Conservation (phyloP, 2,888 invertebrate genomes). For the Ferdinandea cuprea region DNA sequence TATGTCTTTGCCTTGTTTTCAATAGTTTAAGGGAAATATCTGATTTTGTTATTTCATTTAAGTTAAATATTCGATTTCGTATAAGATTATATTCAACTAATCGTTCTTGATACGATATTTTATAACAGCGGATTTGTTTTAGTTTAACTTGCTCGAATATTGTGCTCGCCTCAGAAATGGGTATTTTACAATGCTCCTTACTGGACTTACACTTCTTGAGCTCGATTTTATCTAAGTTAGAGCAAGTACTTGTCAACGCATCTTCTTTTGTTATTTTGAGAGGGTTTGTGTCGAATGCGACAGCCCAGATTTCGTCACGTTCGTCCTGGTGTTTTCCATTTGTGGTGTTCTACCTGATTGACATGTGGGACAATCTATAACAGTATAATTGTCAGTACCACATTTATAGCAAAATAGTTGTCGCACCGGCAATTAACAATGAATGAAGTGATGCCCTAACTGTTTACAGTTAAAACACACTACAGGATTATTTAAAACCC, state of each 20-base stretch:
- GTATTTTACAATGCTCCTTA: too few relatives aligned
- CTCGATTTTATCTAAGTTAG: background rate
- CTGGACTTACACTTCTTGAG: background rate
- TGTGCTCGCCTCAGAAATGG: too few relatives aligned
- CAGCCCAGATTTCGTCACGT: constrained; percentile 3
- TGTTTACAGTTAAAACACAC: constrained; percentile 6
- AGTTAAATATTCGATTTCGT: constrained; percentile 9
- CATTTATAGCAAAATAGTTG: constrained; percentile 19
- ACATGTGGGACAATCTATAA: constrained; percentile 9
- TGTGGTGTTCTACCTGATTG: too few relatives aligned
- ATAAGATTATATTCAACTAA: background rate
- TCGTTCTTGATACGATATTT: constrained; percentile 6
- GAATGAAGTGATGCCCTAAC: background rate
- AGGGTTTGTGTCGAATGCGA: constrained; percentile 15
- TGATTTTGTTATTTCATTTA: too few relatives aligned
- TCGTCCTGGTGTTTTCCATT: constrained; percentile 8
- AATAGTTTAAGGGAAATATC: constrained; percentile 1
- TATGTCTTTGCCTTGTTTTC: background rate
- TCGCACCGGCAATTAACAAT: background rate
- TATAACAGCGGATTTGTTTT: background rate
- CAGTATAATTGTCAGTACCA: constrained; percentile 5
- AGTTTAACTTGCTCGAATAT: background rate
- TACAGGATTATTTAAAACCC: too few relatives aligned
- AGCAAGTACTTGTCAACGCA: constrained; percentile 5
- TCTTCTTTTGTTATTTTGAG: constrained; percentile 15